These are phyloP conservation scores for Anthonomus grandis DNA, from an alignment of 1,140 invertebrate genomes.

Conservation along the genomic window DNA sequence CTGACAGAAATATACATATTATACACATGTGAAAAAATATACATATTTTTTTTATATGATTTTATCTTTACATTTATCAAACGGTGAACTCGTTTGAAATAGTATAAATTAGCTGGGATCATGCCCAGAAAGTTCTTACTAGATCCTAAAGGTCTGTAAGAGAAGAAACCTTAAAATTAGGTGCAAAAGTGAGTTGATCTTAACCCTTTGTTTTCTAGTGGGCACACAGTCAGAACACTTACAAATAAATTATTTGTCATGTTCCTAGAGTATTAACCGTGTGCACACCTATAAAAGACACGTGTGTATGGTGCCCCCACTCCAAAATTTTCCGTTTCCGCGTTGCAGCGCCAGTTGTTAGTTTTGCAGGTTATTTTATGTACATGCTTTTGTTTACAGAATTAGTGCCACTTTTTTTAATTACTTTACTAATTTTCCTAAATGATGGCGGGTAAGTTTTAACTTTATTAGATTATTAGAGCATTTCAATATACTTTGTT, in stretches of 20 bases:
- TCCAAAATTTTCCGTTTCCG: neutral
- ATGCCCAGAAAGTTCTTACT: too few species aligned
- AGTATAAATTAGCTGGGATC: too few species aligned
- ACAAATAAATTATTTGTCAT: conserved; percentile 1
- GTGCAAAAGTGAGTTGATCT: too few species aligned
- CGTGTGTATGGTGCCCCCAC: too few species aligned
- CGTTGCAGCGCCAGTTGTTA: neutral
- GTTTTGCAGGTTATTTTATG: neutral
- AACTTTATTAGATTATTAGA: neutral
- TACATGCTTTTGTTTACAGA: neutral
- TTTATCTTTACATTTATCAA: too few species aligned
- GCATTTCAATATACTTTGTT: neutral
- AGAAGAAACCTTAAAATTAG: too few species aligned
- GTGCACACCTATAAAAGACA: neutral
- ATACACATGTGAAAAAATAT: too few species aligned
- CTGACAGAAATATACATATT: too few species aligned
- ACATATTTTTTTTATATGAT: too few species aligned
- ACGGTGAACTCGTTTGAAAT: too few species aligned
- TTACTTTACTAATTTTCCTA: neutral
- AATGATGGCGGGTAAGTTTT: neutral
- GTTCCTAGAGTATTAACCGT: neutral
- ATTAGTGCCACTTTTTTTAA: neutral
- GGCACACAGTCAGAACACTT: neutral
- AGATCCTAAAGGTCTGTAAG: too few species aligned
- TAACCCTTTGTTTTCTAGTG: too few species aligned